A percentile compares a stretch with the other conserved stretches of the same genome.
Evolutionary conservation across 2,888 invertebrate genomes (phyloP).

Genomic region (Thymelicus lineola): DNA sequence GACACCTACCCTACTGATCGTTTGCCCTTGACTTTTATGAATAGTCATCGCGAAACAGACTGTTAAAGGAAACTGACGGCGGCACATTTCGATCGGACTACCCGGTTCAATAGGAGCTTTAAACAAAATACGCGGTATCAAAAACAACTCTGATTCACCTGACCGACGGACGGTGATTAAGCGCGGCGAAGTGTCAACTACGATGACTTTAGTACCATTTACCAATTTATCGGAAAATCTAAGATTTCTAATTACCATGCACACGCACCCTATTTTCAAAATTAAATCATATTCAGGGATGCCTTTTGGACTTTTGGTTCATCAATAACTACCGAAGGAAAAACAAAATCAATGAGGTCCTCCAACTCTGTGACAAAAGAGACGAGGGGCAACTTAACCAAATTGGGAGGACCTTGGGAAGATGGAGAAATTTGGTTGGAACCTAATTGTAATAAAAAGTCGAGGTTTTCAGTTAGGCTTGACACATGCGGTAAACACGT

Average conservation of each 20-base stretch:
- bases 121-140: background rate
- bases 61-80: background rate
- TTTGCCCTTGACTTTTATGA: background rate
- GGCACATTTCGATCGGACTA: background rate
- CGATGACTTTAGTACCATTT: too few relatives aligned
- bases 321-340: background rate
- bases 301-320: too few relatives aligned
- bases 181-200: background rate
- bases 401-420: background rate
- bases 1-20: too few relatives aligned
- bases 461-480: too few relatives aligned
- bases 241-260: background rate
- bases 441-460: background rate
- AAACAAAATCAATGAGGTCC: background rate
- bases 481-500: too few relatives aligned
- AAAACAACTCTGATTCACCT: too few relatives aligned
- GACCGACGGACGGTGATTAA: too few relatives aligned
- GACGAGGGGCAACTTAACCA: background rate
- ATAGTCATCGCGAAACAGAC: slow-evolving; percentile 1
- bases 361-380: background rate
- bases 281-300: too few relatives aligned
- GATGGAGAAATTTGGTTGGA: background rate
- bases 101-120: background rate
- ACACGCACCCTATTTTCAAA: too few relatives aligned
- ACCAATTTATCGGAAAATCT: background rate